These are phyloP conservation scores for Tipula confusa DNA, from an alignment of 2,888 invertebrate genomes.

Conservation along the genomic window DNA sequence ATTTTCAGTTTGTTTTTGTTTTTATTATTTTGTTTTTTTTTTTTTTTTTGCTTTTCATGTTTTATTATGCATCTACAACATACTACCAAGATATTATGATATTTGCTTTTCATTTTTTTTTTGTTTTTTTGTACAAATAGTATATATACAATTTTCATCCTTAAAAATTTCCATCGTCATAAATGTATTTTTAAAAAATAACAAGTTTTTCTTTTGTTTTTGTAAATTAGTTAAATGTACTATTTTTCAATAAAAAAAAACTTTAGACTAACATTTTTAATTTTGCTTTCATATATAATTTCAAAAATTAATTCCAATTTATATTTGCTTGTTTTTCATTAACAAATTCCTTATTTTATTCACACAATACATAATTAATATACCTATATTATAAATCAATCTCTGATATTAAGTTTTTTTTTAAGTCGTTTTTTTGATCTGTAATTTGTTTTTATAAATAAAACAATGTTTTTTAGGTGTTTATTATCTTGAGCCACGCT, in stretches of 20 bases:
- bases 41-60: not conserved
- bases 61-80: conserved; percentile 4
- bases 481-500: not conserved
- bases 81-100: conserved; percentile 25
- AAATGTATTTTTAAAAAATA: not conserved
- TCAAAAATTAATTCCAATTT: not conserved
- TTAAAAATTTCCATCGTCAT: conserved; percentile 9
- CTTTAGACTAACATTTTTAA: not conserved
- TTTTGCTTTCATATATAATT: not conserved
- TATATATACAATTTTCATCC: conserved; percentile 4
- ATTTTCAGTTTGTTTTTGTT: conserved; percentile 14
- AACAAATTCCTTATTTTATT: conserved; percentile 25
- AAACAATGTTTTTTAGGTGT: not conserved
- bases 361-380: not conserved
- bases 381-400: not conserved
- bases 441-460: not conserved
- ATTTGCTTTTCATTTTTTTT: conserved; percentile 8
- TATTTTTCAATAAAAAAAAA: not conserved
- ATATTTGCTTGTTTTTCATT: not conserved
- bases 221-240: not conserved
- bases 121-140: not conserved
- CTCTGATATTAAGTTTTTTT: not conserved
- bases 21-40: not conserved
- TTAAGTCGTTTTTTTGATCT: not conserved
- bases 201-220: not conserved